Percentiles rank a stretch among this genome's conserved stretches.
phyloP scores from a whole-genome alignment of 2,888 invertebrate genomes.

The Lacanobia wlatinum region DNA sequence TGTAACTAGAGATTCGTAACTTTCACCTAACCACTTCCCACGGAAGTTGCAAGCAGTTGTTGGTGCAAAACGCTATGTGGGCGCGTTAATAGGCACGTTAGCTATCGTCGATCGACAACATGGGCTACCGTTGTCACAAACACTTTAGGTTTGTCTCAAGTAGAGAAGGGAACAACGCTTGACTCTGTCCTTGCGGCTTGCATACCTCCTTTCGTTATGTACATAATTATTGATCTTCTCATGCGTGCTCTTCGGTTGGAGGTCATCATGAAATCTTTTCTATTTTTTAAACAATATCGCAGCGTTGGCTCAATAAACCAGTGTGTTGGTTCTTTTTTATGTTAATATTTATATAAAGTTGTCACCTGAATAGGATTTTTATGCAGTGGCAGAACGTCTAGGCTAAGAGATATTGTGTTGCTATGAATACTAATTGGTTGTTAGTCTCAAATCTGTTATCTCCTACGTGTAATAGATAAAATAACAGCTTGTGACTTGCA shows the following conservation, averaged over 20 bases:
- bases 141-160: slow-evolving; percentile 35
- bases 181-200: slow-evolving; percentile 50
- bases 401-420: not conserved
- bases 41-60: slow-evolving; percentile 51
- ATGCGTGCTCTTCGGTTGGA: slow-evolving; percentile 10
- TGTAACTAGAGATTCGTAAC: slow-evolving; percentile 51
- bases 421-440: not conserved
- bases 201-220: slow-evolving; percentile 31
- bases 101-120: slow-evolving; percentile 42
- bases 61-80: slow-evolving; percentile 49
- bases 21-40: slow-evolving; percentile 61
- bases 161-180: slow-evolving; percentile 53
- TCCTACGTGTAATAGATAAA: not conserved
- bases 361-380: not conserved
- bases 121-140: slow-evolving; percentile 46
- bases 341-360: no score
- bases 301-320: no score
- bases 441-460: not conserved
- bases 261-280: slow-evolving; percentile 5
- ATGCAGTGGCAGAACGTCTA: no score
- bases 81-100: slow-evolving; percentile 44
- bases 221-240: slow-evolving; percentile 18
- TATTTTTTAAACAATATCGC: no score
- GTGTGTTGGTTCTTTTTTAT: no score
- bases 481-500: slow-evolving; percentile 1